These are phyloP conservation scores for Rhea pennata DNA, from an alignment of 2,113 vertebrate species.

Conservation along the genomic window DNA sequence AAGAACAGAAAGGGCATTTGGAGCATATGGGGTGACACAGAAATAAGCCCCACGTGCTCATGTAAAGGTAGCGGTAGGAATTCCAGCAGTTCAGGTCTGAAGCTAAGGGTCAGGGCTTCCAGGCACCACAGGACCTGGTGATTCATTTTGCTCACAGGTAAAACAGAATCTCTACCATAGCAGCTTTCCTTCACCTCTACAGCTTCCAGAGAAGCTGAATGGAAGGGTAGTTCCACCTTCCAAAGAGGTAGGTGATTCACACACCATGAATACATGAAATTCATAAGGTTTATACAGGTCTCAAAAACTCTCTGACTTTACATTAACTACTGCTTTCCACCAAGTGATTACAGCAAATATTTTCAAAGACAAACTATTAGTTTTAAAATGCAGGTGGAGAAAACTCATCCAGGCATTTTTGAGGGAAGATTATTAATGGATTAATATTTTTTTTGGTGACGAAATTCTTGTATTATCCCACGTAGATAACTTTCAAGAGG, in stretches of 20 bases:
- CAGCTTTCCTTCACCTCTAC: not conserved
- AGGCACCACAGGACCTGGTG: not conserved
- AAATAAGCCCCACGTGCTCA: not conserved
- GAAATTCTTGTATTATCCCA: not conserved
- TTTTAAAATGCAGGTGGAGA: not conserved
- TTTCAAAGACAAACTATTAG: not conserved
- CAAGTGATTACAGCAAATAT: not conserved
- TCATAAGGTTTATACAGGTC: not conserved
- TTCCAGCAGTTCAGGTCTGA: not conserved
- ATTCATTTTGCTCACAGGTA: not conserved
- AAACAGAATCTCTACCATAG: not conserved
- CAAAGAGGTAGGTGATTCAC: not conserved
- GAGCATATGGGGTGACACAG: not conserved
- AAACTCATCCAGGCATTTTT: not conserved
- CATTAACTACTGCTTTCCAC: not conserved
- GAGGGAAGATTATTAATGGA: accelerated
- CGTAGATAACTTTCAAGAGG: not conserved
- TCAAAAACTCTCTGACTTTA: not conserved
- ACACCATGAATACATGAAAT: accelerated
- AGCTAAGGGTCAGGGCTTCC: not conserved
- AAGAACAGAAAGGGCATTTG: not conserved
- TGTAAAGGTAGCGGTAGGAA: not conserved
- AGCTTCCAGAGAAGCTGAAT: not conserved
- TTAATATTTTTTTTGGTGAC: not conserved
- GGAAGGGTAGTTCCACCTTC: not conserved